These are phyloP conservation scores for Chloroclysta siterata DNA, from an alignment of 2,888 invertebrate species.

Conservation along the genomic window DNA sequence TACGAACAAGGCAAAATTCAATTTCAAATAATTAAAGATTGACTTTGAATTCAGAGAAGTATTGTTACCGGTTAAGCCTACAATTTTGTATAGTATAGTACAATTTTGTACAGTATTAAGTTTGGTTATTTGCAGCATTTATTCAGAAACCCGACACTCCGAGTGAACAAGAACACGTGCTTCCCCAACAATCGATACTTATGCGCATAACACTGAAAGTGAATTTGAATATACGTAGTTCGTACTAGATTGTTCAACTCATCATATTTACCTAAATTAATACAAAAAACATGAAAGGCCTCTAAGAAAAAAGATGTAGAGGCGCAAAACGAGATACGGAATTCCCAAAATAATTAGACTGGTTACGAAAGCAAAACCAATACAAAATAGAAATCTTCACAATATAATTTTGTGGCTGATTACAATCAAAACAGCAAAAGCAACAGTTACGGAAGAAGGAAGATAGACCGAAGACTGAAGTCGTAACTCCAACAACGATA, in stretches of 20 bases:
- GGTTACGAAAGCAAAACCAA: neutral
- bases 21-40: too few species aligned
- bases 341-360: neutral
- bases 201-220: constrained; percentile 18
- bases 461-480: neutral
- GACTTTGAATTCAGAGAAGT: too few species aligned
- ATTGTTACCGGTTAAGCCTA: too few species aligned
- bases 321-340: neutral
- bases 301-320: too few species aligned
- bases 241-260: neutral
- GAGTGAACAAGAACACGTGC: constrained; percentile 27
- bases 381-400: neutral
- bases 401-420: neutral
- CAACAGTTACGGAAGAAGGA: neutral
- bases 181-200: constrained; percentile 33
- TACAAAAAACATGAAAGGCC: too few species aligned
- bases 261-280: neutral
- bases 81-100: neutral
- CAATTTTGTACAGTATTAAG: constrained; percentile 3
- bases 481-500: neutral
- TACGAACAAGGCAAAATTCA: too few species aligned
- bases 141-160: constrained; percentile 25
- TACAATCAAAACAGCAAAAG: neutral
- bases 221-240: neutral
- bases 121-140: constrained; percentile 17